Evolutionary conservation across 2,888 invertebrate genomes (phyloP).

Genomic region (Flexamia atlantica): DNA sequence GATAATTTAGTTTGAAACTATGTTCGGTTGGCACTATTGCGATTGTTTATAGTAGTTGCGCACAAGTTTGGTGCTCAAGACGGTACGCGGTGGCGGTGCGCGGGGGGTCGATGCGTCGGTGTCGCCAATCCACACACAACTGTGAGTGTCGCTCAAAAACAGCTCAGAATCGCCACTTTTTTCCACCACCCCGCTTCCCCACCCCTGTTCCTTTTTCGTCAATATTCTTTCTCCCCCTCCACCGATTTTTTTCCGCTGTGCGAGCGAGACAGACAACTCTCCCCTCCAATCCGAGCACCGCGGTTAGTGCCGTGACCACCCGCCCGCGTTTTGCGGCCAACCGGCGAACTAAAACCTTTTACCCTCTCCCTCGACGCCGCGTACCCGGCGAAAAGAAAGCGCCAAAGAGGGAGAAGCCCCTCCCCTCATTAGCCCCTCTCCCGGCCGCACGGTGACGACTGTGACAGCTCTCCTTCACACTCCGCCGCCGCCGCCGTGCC

Average conservation of each 20-base stretch:
- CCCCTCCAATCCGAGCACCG: slow-evolving; percentile 68
- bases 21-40: slow-evolving; percentile 35
- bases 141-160: slow-evolving; percentile 65
- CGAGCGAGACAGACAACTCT: slow-evolving; percentile 71
- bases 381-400: slow-evolving; percentile 65
- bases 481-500: slow-evolving; percentile 17
- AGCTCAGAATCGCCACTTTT: slow-evolving; percentile 65
- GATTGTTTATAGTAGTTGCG: slow-evolving; percentile 51
- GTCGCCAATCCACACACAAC: slow-evolving; percentile 64
- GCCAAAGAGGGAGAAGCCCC: slow-evolving; percentile 64
- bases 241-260: slow-evolving; percentile 65
- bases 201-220: slow-evolving; percentile 65
- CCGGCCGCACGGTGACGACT: slow-evolving; percentile 44
- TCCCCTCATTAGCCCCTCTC: slow-evolving; percentile 64
- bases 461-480: slow-evolving; percentile 43
- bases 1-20: slow-evolving; percentile 35
- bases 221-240: slow-evolving; percentile 66
- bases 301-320: slow-evolving; percentile 71
- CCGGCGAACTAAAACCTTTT: slow-evolving; percentile 71
- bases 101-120: slow-evolving; percentile 53
- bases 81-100: slow-evolving; percentile 18
- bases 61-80: slow-evolving; percentile 37
- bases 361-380: slow-evolving; percentile 67
- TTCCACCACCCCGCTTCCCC: slow-evolving; percentile 62
- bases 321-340: slow-evolving; percentile 71